Evolutionary conservation across 2,113 vertebrate genomes (phyloP).

Genomic region (Sebastes schlegelii): DNA sequence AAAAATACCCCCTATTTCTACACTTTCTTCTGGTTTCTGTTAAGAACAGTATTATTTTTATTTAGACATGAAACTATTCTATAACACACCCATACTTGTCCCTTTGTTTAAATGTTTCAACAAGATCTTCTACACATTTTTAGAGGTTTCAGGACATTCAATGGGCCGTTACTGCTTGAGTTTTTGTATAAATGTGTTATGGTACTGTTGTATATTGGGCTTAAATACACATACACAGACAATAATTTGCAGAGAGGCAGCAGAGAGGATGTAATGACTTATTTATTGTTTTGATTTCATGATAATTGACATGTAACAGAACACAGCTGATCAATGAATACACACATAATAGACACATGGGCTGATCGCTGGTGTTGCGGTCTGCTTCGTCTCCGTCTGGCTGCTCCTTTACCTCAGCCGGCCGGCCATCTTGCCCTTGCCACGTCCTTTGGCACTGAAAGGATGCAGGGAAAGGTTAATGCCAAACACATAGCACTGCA

Average conservation of each 20-base stretch:
- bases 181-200: conserved; percentile 28
- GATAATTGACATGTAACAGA: conserved; percentile 43
- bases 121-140: not conserved
- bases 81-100: conserved; percentile 10
- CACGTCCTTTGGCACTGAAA: conserved; percentile 82
- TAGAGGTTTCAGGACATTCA: not conserved
- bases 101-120: conserved; percentile 8
- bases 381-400: conserved; percentile 1
- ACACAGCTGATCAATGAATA: conserved; percentile 44
- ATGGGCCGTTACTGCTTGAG: not conserved
- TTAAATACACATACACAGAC: conserved; percentile 17
- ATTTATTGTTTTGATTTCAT: conserved; percentile 69
- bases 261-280: conserved; percentile 30
- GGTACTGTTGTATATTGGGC: not conserved
- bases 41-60: conserved; percentile 19
- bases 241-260: conserved; percentile 5
- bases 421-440: conserved; percentile 81
- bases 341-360: not conserved
- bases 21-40: not conserved
- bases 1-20: too few species aligned
- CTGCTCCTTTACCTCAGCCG: conserved; percentile 77
- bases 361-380: not conserved
- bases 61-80: not conserved
- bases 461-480: not conserved
- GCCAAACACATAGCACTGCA: not conserved